A percentile compares a stretch with the other conserved stretches of the same genome.
phyloP scores from a whole-genome alignment of 2,113 vertebrate genomes.

The Dipodomys spectabilis region DNA sequence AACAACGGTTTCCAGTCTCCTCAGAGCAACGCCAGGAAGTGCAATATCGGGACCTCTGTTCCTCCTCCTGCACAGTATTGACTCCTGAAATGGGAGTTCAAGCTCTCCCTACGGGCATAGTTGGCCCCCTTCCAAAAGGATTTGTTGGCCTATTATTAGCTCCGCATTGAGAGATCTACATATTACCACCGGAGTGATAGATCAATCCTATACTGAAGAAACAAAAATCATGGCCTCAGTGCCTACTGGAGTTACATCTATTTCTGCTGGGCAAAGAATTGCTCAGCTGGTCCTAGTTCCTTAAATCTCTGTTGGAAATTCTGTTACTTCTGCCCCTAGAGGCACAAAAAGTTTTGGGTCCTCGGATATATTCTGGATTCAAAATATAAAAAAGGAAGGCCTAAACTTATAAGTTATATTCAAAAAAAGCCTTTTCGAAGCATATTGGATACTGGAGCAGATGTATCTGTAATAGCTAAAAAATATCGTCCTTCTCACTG shows the following conservation, averaged over 20 bases:
- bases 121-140: background rate
- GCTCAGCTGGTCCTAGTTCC: too few species aligned
- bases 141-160: background rate
- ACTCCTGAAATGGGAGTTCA: background rate
- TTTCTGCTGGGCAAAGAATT: too few species aligned
- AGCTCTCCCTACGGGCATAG: background rate
- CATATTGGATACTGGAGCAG: background rate
- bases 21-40: background rate
- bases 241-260: background rate
- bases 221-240: background rate
- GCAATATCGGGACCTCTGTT: background rate
- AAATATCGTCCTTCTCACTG: background rate
- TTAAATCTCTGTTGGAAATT: too few species aligned
- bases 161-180: accelerated
- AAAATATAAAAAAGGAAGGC: background rate
- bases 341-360: background rate
- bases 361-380: background rate
- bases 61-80: background rate
- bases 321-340: too few species aligned
- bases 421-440: background rate
- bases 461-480: background rate
- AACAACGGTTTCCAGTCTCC: background rate
- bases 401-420: background rate
- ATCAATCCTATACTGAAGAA: background rate
- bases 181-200: background rate